These are phyloP conservation scores for Corydoras maculifer DNA, from an alignment of 2,113 vertebrate genomes.

Conservation along the genomic window DNA sequence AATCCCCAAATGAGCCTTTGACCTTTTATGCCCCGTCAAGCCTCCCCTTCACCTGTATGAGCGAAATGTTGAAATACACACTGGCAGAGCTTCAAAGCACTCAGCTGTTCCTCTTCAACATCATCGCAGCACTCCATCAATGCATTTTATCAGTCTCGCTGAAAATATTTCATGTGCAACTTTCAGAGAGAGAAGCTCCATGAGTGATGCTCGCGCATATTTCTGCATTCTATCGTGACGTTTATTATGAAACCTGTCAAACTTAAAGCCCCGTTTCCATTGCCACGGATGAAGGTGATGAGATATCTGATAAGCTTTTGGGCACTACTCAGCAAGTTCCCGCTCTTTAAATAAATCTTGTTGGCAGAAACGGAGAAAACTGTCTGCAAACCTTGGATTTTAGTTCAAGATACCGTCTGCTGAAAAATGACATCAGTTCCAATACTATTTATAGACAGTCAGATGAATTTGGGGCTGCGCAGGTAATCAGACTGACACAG, in stretches of 20 bases:
- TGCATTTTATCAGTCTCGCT: constrained; percentile 42
- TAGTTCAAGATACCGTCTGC: not conserved
- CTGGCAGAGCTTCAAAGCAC: constrained; percentile 46
- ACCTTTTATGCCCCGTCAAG: constrained; percentile 6
- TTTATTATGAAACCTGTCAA: constrained; percentile 41
- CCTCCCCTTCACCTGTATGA: constrained; percentile 27
- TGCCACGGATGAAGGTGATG: constrained; percentile 11
- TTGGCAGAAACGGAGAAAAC: not conserved
- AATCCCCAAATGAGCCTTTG: constrained; percentile 29
- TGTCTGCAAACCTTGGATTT: constrained; percentile 1
- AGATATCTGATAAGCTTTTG: constrained; percentile 29
- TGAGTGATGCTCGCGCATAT: constrained; percentile 33
- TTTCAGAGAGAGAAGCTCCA: constrained; percentile 27
- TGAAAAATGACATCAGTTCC: not conserved
- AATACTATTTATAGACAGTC: not conserved
- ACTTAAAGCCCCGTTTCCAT: constrained; percentile 26
- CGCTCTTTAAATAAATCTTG: constrained; percentile 27
- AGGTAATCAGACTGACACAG: not conserved
- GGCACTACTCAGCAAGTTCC: constrained; percentile 12
- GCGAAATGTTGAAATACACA: constrained; percentile 47
- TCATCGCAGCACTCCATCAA: constrained; percentile 38
- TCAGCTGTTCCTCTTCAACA: constrained; percentile 37
- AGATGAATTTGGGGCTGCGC: not conserved
- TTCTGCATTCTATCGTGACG: constrained; percentile 26
- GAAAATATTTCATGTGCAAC: constrained; percentile 39